Base-by-base conservation (phyloP, 2,113 vertebrate species). In the Numenius arquata region DNA sequence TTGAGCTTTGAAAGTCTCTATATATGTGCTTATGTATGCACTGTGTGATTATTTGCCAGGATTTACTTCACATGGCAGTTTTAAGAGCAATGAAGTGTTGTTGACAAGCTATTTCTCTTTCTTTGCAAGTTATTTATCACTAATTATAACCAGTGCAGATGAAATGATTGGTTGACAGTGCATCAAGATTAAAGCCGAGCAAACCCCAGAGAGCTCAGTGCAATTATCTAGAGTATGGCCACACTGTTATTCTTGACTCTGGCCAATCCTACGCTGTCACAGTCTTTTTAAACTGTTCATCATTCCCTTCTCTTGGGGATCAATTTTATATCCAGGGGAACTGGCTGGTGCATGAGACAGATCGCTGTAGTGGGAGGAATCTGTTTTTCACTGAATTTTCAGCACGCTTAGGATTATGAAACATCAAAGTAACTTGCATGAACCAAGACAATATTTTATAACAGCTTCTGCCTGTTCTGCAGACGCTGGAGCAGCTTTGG, bases 371-470 rank as follows among this genome's bases (percentile, higher is more conserved):
- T 59, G 50, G 93, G 72, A 91, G 76, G 72, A 90, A 68, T 83
- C 67, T 94, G 79, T 15, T 96, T 94, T 83, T 56, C 91, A 43
- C 62, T 30, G 91, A 62, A 36, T 70, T 90, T 86, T 77, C 87
- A 84, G 50, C 59, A 36, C 12, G 6, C 9, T 48, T 70, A 40
- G 91, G 87, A 45, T 73, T 62, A 80, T 61, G 89, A 95, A 83
- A 77, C 59, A 70, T 73, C 30, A 41, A n/a, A 90, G 68, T 41
- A 80, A 12, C 59, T 80, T 16, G 21, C 34, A 14, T 40, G 72
- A 94, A 65, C 72, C 75, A 73, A 83, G 72, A 4, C 30, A 40
- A 3, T 56, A 43, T 89, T 70, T 89, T 62, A 1, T 34, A 70
- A 11, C 53, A 90, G 62, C 47, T 38, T 62, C 34, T 90, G 77